phyloP scores from a whole-genome alignment of 2,113 vertebrate species.

The Dunckerocampus dactyliophorus region DNA sequence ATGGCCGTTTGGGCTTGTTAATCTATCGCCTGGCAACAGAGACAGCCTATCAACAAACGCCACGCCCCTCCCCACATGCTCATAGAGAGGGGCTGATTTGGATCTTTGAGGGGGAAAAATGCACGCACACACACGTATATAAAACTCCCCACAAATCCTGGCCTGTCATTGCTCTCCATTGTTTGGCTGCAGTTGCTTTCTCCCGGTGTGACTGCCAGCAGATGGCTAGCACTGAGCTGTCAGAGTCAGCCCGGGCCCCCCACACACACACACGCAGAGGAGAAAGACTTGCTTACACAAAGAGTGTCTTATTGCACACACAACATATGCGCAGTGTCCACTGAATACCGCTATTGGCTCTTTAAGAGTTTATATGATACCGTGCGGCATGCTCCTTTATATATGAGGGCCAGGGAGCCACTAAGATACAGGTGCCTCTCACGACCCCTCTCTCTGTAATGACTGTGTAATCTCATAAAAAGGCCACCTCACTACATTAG shows the following conservation, averaged over 20 bases:
- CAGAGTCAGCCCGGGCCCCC: slow-evolving; percentile 63
- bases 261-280: slow-evolving; percentile 10
- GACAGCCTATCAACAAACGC: slow-evolving; percentile 72
- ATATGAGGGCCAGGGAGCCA: slow-evolving; percentile 25
- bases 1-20: slow-evolving; percentile 69
- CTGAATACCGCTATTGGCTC: slow-evolving; percentile 44
- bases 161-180: slow-evolving; percentile 76
- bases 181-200: slow-evolving; percentile 75
- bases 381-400: background rate
- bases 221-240: slow-evolving; percentile 76
- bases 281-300: slow-evolving; percentile 40
- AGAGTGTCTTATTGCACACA: slow-evolving; percentile 62
- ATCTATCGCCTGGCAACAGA: slow-evolving; percentile 74
- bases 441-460: slow-evolving; percentile 61
- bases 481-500: slow-evolving; percentile 56
- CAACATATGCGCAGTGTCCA: slow-evolving; percentile 68
- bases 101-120: slow-evolving; percentile 60
- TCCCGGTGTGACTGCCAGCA: slow-evolving; percentile 76
- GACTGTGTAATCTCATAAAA: slow-evolving; percentile 69
- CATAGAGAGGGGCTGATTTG: slow-evolving; percentile 62
- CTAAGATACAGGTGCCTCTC: slow-evolving; percentile 59
- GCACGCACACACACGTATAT: slow-evolving; percentile 29
- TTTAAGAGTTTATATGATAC: slow-evolving; percentile 18
- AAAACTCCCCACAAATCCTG: slow-evolving; percentile 70
- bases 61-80: slow-evolving; percentile 72